phyloP scores from a whole-genome alignment of 2,113 vertebrate genomes.

The Pleuronectes platessa region DNA sequence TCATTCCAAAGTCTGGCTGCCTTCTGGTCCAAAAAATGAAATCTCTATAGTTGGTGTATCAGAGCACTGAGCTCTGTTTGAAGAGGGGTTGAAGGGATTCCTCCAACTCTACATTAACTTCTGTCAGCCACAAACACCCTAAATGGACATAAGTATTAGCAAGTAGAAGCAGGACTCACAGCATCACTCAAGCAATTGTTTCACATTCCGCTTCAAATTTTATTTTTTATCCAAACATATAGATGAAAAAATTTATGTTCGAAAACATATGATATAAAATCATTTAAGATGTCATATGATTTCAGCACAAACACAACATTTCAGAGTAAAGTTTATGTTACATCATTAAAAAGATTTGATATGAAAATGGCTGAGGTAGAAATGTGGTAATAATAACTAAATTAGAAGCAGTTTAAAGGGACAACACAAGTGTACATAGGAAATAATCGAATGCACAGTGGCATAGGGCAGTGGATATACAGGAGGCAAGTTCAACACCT shows the following conservation, averaged over 20 bases:
- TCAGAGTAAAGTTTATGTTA: neutral
- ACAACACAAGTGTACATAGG: slow-evolving; percentile 41
- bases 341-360: slow-evolving; percentile 29
- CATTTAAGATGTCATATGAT: slow-evolving; percentile 28
- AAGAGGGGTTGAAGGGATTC: neutral
- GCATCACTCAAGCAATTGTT: neutral
- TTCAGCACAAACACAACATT: slow-evolving; percentile 6
- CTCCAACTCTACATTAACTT: neutral
- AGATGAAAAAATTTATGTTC: neutral
- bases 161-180: neutral
- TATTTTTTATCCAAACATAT: too few relatives aligned
- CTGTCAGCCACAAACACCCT: neutral
- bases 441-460: slow-evolving; percentile 25
- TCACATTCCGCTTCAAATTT: too few relatives aligned
- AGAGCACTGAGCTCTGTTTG: too few relatives aligned
- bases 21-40: too few relatives aligned
- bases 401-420: slow-evolving; percentile 45
- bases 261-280: slow-evolving; percentile 22
- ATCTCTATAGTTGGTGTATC: too few relatives aligned
- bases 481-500: neutral
- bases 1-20: too few relatives aligned
- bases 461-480: neutral
- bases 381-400: slow-evolving; percentile 32
- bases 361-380: slow-evolving; percentile 61
- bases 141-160: neutral